Evolutionary conservation across 2,797 vertebrate species (phyloP).

Genomic region (Xiphorhynchus erythropygius): DNA sequence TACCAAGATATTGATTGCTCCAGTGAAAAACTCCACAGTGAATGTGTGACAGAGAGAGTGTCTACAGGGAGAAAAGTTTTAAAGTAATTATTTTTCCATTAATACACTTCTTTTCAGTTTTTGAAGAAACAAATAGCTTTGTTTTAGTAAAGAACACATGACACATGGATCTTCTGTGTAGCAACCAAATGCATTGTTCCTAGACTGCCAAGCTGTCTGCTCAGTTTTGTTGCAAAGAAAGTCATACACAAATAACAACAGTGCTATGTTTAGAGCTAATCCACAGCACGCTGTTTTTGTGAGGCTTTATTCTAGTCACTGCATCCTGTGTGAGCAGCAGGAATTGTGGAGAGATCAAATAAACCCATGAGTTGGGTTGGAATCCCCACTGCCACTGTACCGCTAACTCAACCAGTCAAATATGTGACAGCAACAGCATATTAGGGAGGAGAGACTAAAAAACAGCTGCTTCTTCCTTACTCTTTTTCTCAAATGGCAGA

Average conservation of each 20-base stretch:
- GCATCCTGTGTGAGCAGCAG: not conserved
- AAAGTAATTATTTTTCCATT: not conserved
- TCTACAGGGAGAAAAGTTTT: not conserved
- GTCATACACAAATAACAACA: not conserved
- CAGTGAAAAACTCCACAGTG: not conserved
- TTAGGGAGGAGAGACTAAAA: not conserved
- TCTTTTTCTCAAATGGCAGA: not conserved
- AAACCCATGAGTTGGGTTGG: not conserved
- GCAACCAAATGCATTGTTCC: not conserved
- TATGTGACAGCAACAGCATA: not conserved
- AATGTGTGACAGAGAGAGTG: not conserved
- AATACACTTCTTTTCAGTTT: not conserved
- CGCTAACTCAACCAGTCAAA: not conserved
- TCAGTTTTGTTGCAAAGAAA: not conserved
- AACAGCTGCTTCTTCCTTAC: not conserved
- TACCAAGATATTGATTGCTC: not conserved
- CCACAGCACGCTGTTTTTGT: not conserved
- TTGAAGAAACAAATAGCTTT: not conserved
- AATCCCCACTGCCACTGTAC: not conserved
- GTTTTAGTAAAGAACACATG: not conserved
- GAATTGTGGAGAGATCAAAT: not conserved
- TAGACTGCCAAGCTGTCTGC: not conserved
- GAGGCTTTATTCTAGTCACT: not conserved
- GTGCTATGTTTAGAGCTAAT: not conserved
- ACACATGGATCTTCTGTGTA: not conserved